Evolutionary conservation across 2,888 invertebrate genomes (phyloP), one percentile per base, ranked within the genome.

Genomic region (Cistogaster globosa): DNA sequence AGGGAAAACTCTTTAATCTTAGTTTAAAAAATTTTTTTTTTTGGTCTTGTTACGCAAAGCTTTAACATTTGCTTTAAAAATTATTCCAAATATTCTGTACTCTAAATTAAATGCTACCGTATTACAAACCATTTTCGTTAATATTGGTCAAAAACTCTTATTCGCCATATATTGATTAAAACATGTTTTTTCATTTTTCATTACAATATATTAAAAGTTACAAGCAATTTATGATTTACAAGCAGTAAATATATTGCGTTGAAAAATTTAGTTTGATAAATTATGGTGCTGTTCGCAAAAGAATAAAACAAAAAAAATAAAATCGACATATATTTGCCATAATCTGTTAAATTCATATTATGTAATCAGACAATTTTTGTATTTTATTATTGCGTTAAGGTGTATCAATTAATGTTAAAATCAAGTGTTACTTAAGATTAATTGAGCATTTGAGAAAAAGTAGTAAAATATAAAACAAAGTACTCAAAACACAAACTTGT

Each of bases 401-500:
- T 71, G 57, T 58, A 71, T 58, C 57, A 69, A 72, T 58, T 22
- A 38, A 58, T 53, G 26, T 53, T 36, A 55, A 75, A 63, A n/a
- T 67, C 38, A 45, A 60, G 71, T 77, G 71, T 58, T 76, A 22
- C 48, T 51, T 36, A 18, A 20, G 65, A 81, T 38, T 81, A 81
- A 76, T 76, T 69, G 81, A 62, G 48, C 81, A 69, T 81, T 75
- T 36, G 62, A 74, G 36, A 22, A 11, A 36, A n/a, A 42, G n/a
- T 0, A 51, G 20, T 2, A 55, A 42, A 7, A n/a, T 53, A 20
- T 22, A 68, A 71, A 57, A 72, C 69, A 78, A 65, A 74, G 75
- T 74, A 74, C 58, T 82, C 36, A 58, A 65, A 9, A 26, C n/a
- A 51, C 16, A 78, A 85, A 85, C 82, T 48, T 65, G 85, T 85